Base-by-base conservation (phyloP, 2,113 vertebrate species). In the Zosterops japonicus region DNA sequence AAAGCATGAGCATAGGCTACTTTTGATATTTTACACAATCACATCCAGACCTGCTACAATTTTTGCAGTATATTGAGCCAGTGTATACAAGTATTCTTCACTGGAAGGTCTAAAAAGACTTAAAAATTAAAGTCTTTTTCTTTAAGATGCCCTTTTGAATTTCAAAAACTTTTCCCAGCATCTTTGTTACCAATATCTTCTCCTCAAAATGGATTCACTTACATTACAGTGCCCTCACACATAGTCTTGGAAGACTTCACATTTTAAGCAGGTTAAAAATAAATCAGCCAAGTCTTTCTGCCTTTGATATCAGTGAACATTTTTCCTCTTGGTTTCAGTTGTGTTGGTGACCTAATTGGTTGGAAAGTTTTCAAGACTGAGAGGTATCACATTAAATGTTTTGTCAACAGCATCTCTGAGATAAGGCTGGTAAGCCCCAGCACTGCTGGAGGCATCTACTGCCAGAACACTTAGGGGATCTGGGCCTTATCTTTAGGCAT, bases 221-320 rank as follows among this genome's bases (percentile, higher is more conserved):
- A 39, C 49, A 23, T 36, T 53, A 68, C 31, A 59, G 28, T 64
- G 49, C 25, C 80, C 36, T 78, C 41, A 39, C 33, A 74, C 5
- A 12, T 35, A 14, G 61, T 68, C 39, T 91, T 82, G 27, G 33
- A 60, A 35, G 53, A 52, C 64, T 78, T 90, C 10, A 23, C 70
- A 41, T 41, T 91, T 91, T 68, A 94, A 72, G n/a, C 19, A 87
- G 21, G 44, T 56, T 93, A 86, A 95, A 94, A 93, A 83, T 56
- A 83, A 83, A 77, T 27, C 49, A 87, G 24, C 22, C 47, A 59
- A 56, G 70, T 42, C 33, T 59, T 35, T 69, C 41, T 69, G 44
- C 47, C 55, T 87, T 69, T 35, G 28, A 13, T 36, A 70, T 22
- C 64, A 49, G 18, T 24, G 53, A 75, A 72, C 8, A 21, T 22